Base-by-base conservation (phyloP, 2,113 vertebrate genomes). In the Halichoerus grypus region DNA sequence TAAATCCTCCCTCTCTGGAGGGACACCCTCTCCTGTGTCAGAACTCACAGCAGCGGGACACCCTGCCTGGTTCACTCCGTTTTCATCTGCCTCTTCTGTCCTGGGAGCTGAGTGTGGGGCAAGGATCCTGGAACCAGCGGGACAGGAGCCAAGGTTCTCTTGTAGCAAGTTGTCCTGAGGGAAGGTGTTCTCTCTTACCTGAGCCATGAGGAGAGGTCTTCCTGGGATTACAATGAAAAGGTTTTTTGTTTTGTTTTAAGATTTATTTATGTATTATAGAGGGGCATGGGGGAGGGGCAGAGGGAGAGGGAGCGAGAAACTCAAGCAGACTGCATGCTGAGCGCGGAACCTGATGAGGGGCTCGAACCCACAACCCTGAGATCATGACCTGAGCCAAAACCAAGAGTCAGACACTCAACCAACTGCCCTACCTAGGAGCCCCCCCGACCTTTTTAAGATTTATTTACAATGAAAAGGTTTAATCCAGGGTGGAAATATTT, bases 401-500 rank as follows among this genome's bases (percentile, higher is more conserved):
- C 15, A 7, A 18, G 65, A 67, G 65, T 67, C 33, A 18, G 65
- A n/a, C 14, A n/a, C 33, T 67, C 31, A 31, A n/a, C 33, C 65
- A 67, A n/a, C 33, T 19, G 65, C 33, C 65, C 65, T n/a, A 67
- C 33, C 24, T 18, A 67, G 31, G 15, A 1, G 31, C 31, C 12
- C 28, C 65, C 65, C 33, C 16, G 39, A 42, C 3, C 7, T 65
- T 67, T 67, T 67, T 18, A n/a, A 67, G 65, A n/a, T 67, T n/a
- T 67, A 18, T 67, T 67, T 67, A n/a, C 65, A 18, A n/a, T 18
- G 33, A 67, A 97, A 95, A 97, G 72, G 61, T 95, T 98, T 98
- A 97, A 98, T 96, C 96, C 96, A 97, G 93, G 82, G 94, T 97
- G 91, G 97, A 97, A 97, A 93, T 72, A 91, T 97, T 96, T 97